Conservation (phyloP, 2,888 invertebrate genomes). For the Rhodophaea formosa region DNA sequence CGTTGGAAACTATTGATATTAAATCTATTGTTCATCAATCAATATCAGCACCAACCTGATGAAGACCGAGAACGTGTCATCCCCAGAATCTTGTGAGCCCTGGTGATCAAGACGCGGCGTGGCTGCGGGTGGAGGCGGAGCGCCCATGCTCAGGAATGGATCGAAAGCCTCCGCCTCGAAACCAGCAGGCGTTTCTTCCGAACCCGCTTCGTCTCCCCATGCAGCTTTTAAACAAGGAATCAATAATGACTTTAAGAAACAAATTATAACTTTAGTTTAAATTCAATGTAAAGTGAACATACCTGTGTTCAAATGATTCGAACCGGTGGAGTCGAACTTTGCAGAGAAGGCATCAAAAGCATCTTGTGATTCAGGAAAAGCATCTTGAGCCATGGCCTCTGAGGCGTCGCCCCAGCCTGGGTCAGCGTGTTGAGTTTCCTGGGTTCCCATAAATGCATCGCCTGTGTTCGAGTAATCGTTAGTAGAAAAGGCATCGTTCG, state of each 20-base stretch:
- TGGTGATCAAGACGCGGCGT: conserved; percentile 83
- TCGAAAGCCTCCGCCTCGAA: conserved; percentile 89
- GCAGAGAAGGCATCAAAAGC: conserved; percentile 94
- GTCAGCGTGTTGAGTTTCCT: conserved; percentile 37
- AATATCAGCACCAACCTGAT: conserved; percentile 79
- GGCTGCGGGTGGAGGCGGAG: conserved; percentile 85
- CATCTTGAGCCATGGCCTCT: conserved; percentile 55
- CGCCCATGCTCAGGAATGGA: conserved; percentile 89
- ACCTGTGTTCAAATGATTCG: conserved; percentile 58
- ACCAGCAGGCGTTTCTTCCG: conserved; percentile 76
- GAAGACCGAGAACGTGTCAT: conserved; percentile 90
- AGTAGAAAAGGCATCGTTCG: conserved; percentile 27
- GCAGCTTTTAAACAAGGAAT: conserved; percentile 46
- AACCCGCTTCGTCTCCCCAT: conserved; percentile 57
- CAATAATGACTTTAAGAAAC: neutral
- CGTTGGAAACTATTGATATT: no score
- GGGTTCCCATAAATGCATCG: conserved; percentile 30
- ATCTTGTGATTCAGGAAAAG: conserved; percentile 62
- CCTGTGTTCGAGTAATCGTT: conserved; percentile 26
- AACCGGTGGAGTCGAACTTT: conserved; percentile 89
- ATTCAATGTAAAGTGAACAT: conserved; percentile 27
- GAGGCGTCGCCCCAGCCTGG: conserved; percentile 48
- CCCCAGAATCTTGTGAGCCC: conserved; percentile 89
- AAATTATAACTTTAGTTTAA: neutral
- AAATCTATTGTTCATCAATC: no score